phyloP scores from a whole-genome alignment of 2,888 invertebrate genomes.

The Formica aserva region DNA sequence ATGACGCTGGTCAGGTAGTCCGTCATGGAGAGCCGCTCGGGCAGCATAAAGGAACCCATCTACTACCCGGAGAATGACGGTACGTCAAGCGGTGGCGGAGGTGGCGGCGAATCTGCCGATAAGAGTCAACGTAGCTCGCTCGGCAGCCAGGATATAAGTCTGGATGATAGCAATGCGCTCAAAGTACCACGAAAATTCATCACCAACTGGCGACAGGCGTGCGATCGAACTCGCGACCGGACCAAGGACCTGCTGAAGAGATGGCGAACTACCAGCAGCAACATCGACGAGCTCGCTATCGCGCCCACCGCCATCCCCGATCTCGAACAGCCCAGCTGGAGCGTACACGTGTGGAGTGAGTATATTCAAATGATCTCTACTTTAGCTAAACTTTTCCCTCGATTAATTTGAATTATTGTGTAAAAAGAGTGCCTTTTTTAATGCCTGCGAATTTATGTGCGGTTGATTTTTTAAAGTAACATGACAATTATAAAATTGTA shows the following conservation, averaged over 20 bases:
- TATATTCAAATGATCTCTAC: too few relatives aligned
- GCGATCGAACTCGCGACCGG: constrained; percentile 91
- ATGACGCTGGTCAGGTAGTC: constrained; percentile 62
- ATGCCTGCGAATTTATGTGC: too few relatives aligned
- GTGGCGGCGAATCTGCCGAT: constrained; percentile 19
- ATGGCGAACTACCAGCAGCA: constrained; percentile 90
- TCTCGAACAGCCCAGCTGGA: too few relatives aligned
- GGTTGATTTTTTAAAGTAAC: too few relatives aligned
- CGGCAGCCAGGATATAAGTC: constrained; percentile 64
- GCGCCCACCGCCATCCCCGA: too few relatives aligned
- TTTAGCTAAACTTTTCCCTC: too few relatives aligned
- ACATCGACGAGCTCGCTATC: constrained; percentile 84
- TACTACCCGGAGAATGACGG: constrained; percentile 70
- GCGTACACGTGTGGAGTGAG: too few relatives aligned
- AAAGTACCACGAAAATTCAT: constrained; percentile 91
- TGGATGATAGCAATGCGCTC: constrained; percentile 65
- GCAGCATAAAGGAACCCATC: constrained; percentile 77
- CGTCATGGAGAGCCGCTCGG: constrained; percentile 76
- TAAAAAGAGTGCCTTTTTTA: too few relatives aligned
- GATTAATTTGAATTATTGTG: too few relatives aligned
- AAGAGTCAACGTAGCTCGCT: constrained; percentile 69
- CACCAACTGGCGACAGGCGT: constrained; percentile 91
- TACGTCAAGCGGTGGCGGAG: neutral
- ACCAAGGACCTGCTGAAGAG: constrained; percentile 91
- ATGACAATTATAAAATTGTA: too few relatives aligned